Evolutionary conservation across 2,888 invertebrate genomes (phyloP), one percentile per base, ranked within the genome.

Genomic region (Philereme transversata): DNA sequence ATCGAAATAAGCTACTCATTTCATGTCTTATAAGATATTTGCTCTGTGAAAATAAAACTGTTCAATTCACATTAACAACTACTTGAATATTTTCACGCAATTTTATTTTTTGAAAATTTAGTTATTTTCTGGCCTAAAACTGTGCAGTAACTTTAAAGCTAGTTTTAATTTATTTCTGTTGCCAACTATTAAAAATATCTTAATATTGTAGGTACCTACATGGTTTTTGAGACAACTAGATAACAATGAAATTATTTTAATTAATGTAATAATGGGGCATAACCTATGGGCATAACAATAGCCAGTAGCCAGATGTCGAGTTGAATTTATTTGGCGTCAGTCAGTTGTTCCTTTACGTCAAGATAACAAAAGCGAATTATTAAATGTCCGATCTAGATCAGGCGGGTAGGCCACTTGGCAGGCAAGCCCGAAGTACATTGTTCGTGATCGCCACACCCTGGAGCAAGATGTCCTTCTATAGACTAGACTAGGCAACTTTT

Each of bases 401-500:
- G 69, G 68, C 66, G 67, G 62, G 75, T 70, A 68, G 73, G 73
- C 65, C 66, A 62, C 45, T 50, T 40, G 50, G 67, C 66, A 67
- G 67, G 64, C 70, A 70, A 64, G 60, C 55, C 68, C 54, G 68
- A 70, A 71, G 66, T 73, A 74, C 74, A 73, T 75, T 71, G 76
- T 75, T 86, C 90, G 90, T 90, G 90, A 87, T 79, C 76, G 88
- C 86, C 90, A 82, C 90, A 75, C 90, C 90, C 84, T 79, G 76
- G 79, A 81, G 76, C 76, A 72, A 71, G 67, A 75, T 75, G 85
- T 84, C 86, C 87, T 87, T 87, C 82, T 79, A 78, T 48, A 35
- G 57, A 34, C 53, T 51, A 81, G 73, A 76, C 79, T 70, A 77
- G 77, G 78, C 77, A 77, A 79, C 82, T 84, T 82, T 80, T 72